Base-by-base conservation (phyloP, 1,140 invertebrate genomes). In the Bilobella aurantiaca region DNA sequence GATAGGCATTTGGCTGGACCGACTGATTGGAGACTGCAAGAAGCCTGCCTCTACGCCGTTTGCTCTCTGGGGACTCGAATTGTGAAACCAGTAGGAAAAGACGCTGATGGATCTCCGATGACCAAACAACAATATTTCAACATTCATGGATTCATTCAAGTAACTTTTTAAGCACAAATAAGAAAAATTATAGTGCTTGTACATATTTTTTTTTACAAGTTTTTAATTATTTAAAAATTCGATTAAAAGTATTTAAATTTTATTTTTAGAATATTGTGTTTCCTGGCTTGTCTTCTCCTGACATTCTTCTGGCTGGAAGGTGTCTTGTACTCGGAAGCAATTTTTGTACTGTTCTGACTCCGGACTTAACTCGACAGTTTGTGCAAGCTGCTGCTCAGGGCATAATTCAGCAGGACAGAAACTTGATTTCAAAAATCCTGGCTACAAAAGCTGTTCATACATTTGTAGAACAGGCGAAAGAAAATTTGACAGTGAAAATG, bases 21-120 rank as follows among this genome's bases (percentile, higher is more conserved):
- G 14, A 42, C 82, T 65, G 87, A 84, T 81, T 91, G 88, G 88
- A 89, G 90, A 75, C 77, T 88, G 18, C 85, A 87, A 58, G 88
- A 91, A 77, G 83, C 87, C 0, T 85, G 83, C 63, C 83, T 91
- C 76, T 77, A 86, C 58, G 85, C 86, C 1, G 71, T 72, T 18
- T 64, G 37, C 29, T 63, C 71, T 0, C 53, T 72, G 3, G 71
- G 71, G 34, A 65, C 71, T 29, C 46, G 56, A 3, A 62, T 72
- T 49, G 68, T 62, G 16, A 62, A 34, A 37, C 59, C 59, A 62
- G 34, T 23, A 12, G 25, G 29, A 8, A 58, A 58, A 27, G 49
- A 53, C 8, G 14, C 62, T 37, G 37, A 64, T 16, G 37, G 63
- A 12, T 18, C 28, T 0, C 25, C 53, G 3, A 53, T 42, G 2